Percentiles rank a stretch among this genome's conserved stretches.
Evolutionary conservation across 2,113 vertebrate species (phyloP).

Genomic region (Lepus americanus): DNA sequence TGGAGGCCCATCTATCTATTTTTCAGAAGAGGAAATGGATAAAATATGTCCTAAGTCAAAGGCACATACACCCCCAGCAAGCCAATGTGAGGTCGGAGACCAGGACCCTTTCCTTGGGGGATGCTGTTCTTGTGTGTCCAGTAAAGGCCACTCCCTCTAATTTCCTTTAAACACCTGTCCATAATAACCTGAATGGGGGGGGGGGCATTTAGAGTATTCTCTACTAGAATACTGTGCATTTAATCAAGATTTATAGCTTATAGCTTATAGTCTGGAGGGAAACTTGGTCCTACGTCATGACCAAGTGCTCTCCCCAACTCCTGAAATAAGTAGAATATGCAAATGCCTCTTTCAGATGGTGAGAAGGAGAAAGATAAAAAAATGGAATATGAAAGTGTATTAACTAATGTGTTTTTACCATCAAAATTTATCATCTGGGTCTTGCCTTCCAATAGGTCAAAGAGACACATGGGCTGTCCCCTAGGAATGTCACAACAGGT

Average conservation of each 20-base stretch:
- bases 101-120: not conserved
- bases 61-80: not conserved
- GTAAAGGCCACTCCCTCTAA: not conserved
- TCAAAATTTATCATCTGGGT: not conserved
- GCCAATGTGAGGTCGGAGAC: not conserved
- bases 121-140: not conserved
- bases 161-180: not conserved
- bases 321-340: no score
- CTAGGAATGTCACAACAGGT: not conserved
- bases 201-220: no score
- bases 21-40: slow-evolving; percentile 55
- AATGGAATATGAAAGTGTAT: not conserved
- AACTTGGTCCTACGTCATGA: no score
- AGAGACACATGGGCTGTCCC: not conserved
- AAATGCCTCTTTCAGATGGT: no score
- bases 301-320: no score
- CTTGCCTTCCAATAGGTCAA: not conserved
- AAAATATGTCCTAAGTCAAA: not conserved
- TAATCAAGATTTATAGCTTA: no score
- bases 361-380: no score
- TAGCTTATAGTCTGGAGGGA: no score
- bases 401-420: not conserved
- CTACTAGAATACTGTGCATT: no score
- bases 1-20: slow-evolving; percentile 21
- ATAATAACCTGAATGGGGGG: not conserved